Evolutionary conservation across 2,113 vertebrate genomes (phyloP).

Genomic region (Nerophis lumbriciformis): DNA sequence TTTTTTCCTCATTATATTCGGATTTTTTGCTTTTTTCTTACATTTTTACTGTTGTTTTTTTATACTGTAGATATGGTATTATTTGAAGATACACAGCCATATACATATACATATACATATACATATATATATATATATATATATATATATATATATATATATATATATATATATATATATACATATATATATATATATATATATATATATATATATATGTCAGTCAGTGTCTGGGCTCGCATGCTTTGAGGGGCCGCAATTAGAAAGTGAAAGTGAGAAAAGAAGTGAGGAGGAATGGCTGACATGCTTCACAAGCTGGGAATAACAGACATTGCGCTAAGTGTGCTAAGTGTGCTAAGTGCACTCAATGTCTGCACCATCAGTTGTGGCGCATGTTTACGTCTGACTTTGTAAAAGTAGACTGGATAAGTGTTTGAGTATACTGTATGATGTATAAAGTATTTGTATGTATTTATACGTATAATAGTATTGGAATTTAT

Average conservation of each 20-base stretch:
- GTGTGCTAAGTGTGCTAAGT: not conserved
- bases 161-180: no score
- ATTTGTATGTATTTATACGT: not conserved
- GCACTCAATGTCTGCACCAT: slow-evolving; percentile 30
- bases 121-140: no score
- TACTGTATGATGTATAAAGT: not conserved
- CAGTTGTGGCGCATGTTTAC: slow-evolving; percentile 1
- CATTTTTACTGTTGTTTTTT: no score
- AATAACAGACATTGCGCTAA: slow-evolving; percentile 35
- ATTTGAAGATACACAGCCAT: no score
- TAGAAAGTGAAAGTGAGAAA: slow-evolving; percentile 26
- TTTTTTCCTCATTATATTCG: no score
- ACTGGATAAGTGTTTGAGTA: slow-evolving; percentile 6
- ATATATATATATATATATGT: not conserved
- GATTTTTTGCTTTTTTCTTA: no score
- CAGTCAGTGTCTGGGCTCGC: not conserved
- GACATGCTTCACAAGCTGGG: slow-evolving; percentile 27
- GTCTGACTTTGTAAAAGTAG: slow-evolving; percentile 16
- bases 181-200: no score
- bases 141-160: no score
- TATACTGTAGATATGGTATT: no score
- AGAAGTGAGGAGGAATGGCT: slow-evolving; percentile 36
- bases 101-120: no score
- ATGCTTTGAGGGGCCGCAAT: slow-evolving; percentile 5
- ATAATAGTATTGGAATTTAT: not conserved